Evolutionary conservation across 2,888 invertebrate species (phyloP).

Genomic region (Stenchaetothrips biformis): DNA sequence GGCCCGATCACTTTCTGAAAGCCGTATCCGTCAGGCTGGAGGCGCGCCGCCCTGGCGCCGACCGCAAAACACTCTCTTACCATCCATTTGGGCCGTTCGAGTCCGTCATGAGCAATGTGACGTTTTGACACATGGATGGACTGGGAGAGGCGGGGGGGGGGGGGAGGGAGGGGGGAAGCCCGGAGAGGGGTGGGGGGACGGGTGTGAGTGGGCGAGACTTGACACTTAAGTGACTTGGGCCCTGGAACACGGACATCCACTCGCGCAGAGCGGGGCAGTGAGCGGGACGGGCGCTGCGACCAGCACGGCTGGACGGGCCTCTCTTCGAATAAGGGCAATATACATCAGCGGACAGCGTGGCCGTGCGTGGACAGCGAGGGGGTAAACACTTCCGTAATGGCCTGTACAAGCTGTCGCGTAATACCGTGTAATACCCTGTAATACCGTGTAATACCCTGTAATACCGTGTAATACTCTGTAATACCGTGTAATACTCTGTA

Average conservation of each 20-base stretch:
- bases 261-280: not conserved
- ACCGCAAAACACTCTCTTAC: not conserved
- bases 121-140: too few species aligned
- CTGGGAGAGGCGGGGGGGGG: not conserved
- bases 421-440: too few species aligned
- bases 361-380: not conserved
- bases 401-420: too few species aligned
- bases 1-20: too few species aligned
- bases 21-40: too few species aligned
- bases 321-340: too few species aligned
- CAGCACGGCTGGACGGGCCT: not conserved
- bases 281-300: not conserved
- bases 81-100: too few species aligned
- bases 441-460: too few species aligned
- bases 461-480: too few species aligned
- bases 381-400: too few species aligned
- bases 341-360: not conserved
- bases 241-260: conserved; percentile 20
- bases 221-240: conserved; percentile 11
- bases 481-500: too few species aligned
- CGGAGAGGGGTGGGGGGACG: not conserved
- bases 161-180: not conserved
- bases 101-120: too few species aligned
- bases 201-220: not conserved
- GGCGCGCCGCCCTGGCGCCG: not conserved